Base-by-base conservation (phyloP, 2,888 invertebrate species). In the Macrostomum cliftonense region DNA sequence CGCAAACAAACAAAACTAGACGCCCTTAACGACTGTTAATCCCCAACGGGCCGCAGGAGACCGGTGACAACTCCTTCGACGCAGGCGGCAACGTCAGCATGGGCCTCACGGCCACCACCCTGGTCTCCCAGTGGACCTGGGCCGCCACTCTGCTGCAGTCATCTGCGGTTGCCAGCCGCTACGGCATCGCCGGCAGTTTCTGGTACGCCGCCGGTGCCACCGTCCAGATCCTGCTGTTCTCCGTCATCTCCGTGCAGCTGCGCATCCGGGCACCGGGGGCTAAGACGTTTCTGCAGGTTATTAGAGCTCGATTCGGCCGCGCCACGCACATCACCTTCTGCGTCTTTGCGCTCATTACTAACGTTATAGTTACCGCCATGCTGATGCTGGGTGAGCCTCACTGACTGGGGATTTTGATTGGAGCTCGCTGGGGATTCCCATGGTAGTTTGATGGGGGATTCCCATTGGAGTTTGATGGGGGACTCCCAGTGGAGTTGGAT, bases 101-200 rank as follows among this genome's bases (percentile, higher is more conserved):
- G 4, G 69, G 70, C 4, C 52, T 71, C 45, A 67, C 68, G 0
- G 66, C 68, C 2, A 65, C 68, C 2, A 67, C 67, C 4, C 61
- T 70, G n/a, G 65, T 70, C 1, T 68, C 68, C 2, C 67, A 70
- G 50, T 70, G 70, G 70, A 70, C 67, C 16, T 70, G 70, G 70
- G 66, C 69, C 2, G 69, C 70, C 11, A 65, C 69, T 0, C 57
- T 70, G 1, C 58, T 70, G 2, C 65, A 67, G 55, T 69, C 69
- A 0, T 62, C 66, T 1, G 61, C 65, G 0, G 70, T 71, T 1
- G 64, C 67, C 12, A 61, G 60, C 2, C 42, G 50, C 40, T 51
- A 38, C 20, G 56, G 56, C 19, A 38, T 56, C 2, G 51, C 50
- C 43, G 56, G 56, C 11, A 42, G 56, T 1, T 56, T 57, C 45